A percentile compares a stretch with the other conserved stretches of the same genome.
phyloP scores from a whole-genome alignment of 2,113 vertebrate species.

The Macquaria australasica region DNA sequence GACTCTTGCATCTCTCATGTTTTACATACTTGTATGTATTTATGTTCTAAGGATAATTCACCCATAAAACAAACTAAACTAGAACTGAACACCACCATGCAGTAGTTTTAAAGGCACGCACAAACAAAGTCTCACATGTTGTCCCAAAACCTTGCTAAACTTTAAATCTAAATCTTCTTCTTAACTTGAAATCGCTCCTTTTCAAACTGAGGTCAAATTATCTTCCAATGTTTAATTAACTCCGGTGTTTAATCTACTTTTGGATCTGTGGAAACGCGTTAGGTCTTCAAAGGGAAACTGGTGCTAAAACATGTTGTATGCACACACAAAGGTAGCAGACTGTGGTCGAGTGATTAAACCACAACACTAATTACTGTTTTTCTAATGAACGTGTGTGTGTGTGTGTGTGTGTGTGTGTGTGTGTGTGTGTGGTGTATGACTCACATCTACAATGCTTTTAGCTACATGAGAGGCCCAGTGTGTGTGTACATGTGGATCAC shows the following conservation, averaged over 20 bases:
- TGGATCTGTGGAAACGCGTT: not conserved
- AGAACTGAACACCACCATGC: not conserved
- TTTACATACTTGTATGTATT: conserved; percentile 9
- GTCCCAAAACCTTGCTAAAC: conserved; percentile 7
- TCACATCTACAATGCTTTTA: not conserved
- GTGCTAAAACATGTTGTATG: not conserved
- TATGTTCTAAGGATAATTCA: not conserved
- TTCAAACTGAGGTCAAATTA: not conserved
- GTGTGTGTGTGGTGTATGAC: not conserved
- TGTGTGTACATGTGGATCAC: not conserved
- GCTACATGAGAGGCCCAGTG: no score
- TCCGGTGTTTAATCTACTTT: conserved; percentile 4
- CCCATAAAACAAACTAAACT: not conserved
- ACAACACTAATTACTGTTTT: not conserved
- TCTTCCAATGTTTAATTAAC: conserved; percentile 12
- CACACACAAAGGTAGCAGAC: not conserved
- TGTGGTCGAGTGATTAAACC: conserved; percentile 14
- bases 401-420: not conserved
- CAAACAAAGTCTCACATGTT: not conserved
- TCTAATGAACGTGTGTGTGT: not conserved
- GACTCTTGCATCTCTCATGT: not conserved
- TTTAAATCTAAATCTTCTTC: not conserved
- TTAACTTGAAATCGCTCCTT: conserved; percentile 1
- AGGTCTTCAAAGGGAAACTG: conserved; percentile 11
- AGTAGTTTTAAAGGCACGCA: not conserved